Conservation (phyloP, 2,888 invertebrate genomes). For the Drosophila nigricruria region DNA sequence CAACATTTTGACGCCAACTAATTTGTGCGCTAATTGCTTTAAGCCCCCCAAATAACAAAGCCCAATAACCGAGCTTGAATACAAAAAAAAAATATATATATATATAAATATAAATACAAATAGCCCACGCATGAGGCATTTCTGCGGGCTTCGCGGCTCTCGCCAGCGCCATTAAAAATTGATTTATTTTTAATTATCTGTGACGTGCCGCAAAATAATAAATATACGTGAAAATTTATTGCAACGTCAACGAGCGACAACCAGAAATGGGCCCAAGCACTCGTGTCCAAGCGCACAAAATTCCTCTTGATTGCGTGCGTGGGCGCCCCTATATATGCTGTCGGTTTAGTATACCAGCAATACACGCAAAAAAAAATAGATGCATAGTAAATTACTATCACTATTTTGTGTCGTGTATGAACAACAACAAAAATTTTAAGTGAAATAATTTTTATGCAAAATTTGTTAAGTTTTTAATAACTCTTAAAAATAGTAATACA, state of each 20-base stretch:
- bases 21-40: conserved; percentile 70
- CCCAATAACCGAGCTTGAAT: conserved; percentile 9
- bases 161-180: conserved; percentile 74
- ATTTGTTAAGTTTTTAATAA: no score
- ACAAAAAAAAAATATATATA: neutral
- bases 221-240: conserved; percentile 81
- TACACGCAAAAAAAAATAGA: neutral
- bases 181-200: conserved; percentile 84
- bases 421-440: no score
- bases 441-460: no score
- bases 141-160: conserved; percentile 21
- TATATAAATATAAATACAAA: neutral
- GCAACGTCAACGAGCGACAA: conserved; percentile 74
- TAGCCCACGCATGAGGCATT: conserved; percentile 21
- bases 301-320: conserved; percentile 44
- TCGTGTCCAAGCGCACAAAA: conserved; percentile 39
- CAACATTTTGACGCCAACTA: conserved; percentile 64
- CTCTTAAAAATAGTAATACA: no score
- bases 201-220: conserved; percentile 83
- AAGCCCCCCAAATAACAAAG: conserved; percentile 33
- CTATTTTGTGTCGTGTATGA: neutral
- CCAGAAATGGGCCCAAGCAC: conserved; percentile 53
- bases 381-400: neutral
- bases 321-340: conserved; percentile 27
- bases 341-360: neutral